Evolutionary conservation across 2,888 invertebrate genomes (phyloP), one percentile per base, ranked within the genome.

Genomic region (Auanema freiburgensis): DNA sequence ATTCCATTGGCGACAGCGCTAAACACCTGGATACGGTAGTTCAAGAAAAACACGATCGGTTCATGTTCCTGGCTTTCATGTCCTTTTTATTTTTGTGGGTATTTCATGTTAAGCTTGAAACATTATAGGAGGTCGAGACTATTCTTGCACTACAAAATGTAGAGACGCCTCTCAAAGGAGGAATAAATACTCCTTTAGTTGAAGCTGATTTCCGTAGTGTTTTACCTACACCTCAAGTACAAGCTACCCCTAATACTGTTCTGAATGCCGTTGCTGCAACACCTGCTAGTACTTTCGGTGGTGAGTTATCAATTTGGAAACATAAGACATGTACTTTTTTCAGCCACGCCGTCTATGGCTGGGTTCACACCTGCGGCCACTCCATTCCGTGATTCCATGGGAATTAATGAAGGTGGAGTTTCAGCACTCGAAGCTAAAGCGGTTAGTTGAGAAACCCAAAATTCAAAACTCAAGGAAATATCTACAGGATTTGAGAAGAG

Each of bases 101-200:
- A 14, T 43, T 16, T 44, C n/a, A 51, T 41, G 18, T 2, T 23
- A 33, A 25, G 51, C 10, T 5, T 57, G 53, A 16, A 23, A 23
- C 23, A 44, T 88, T 91, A 67, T 90, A 95, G 89, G 97, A 97
- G 86, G 97, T 97, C 0, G 95, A 97, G 85, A 97, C 98, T 84
- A 91, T 98, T 83, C 94, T 98, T 92, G 96, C 97, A 0, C 87
- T 98, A 21, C 93, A 93, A 0, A 95, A 97, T 84, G 94, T 95
- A 1, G 97, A 98, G 83, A 98, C 97, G 0, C 97, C 97, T 0
- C 86, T 98, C 18, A 96, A 96, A 85, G 89, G 97, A 53, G 98
- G 98, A 0, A 84, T 92, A 24, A 98, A 98, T 85, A 96, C 96
- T 0, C 93, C 95, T 0, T 87, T 98, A 5, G 90, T 91, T 66